Base-by-base conservation (phyloP, 2,888 invertebrate species). In the Ditula angustiorana region DNA sequence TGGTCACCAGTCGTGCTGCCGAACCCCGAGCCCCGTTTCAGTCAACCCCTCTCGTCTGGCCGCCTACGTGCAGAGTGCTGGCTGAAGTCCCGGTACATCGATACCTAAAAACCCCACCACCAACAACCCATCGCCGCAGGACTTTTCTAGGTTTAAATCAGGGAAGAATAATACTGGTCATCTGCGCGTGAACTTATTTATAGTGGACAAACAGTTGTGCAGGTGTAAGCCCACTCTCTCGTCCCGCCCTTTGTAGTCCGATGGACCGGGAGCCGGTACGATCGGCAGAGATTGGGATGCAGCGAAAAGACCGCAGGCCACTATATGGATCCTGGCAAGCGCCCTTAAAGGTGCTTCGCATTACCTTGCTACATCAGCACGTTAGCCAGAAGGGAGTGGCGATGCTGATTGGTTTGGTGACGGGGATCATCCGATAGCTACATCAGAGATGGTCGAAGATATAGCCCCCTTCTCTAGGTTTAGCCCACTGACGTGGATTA, bases 201-300 rank as follows among this genome's bases (percentile, higher is more conserved):
- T n/a, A n/a, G n/a, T n/a, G n/a, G 30, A 50, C 50, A 55, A 55
- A 10, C 53, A n/a, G 53, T 55, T 55, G 53, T 37, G 53, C 53
- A 2, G 24, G 53, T 55, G 53, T 23, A 55, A 35, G 24, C 24
- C 53, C 53, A 55, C 53, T 55, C 53, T 55, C 53, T 55, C 37
- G 53, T 55, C 53, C 35, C 23, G n/a, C 10, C 23, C 37, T 55
- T 23, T 55, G 37, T 35, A n/a, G 2, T 37, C 35, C 37, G 24
- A 23, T 55, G 53, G 53, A 55, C 37, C 37, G 53, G 23, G 13
- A 35, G n/a, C n/a, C 53, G n/a, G 33, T 26, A 26, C 26, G 26
- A 26, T 26, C 26, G 26, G 26, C 26, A 26, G 26, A 26, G 26
- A 5, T 26, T 26, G 5, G 26, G 26, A 26, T 26, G 26, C 26